A percentile compares a stretch with the other conserved stretches of the same genome.
Conservation (phyloP, 2,113 vertebrate genomes). For the Patagioenas fasciata region DNA sequence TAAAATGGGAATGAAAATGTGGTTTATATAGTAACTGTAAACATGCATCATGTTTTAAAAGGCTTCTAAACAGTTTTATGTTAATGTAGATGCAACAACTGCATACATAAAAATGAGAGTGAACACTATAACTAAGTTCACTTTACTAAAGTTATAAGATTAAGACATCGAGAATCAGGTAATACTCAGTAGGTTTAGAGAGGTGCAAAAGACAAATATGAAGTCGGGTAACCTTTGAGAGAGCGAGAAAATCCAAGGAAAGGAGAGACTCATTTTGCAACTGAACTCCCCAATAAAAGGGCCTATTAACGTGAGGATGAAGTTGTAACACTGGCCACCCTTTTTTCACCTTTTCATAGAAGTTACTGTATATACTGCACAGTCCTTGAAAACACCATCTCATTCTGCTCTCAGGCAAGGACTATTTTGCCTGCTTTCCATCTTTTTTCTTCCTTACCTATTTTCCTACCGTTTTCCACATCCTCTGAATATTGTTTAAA, state of each 20-base stretch:
- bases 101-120: not conserved
- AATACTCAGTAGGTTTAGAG: not conserved
- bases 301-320: not conserved
- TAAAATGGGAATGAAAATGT: not conserved
- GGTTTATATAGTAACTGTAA: not conserved
- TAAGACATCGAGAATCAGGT: not conserved
- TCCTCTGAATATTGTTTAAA: not conserved
- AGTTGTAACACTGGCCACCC: not conserved
- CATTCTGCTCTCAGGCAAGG: not conserved
- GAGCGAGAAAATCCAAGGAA: not conserved
- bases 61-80: not conserved
- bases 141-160: not conserved
- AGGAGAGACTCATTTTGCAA: not conserved
- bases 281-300: not conserved
- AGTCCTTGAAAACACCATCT: not conserved
- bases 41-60: not conserved
- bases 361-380: not conserved
- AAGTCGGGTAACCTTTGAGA: not conserved
- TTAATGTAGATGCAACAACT: not conserved
- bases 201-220: not conserved
- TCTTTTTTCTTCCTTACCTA: not conserved
- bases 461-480: not conserved
- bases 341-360: not conserved
- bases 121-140: not conserved
- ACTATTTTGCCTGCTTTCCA: not conserved